phyloP scores from a whole-genome alignment of 2,113 vertebrate species.

The Platycercus adscitus region DNA sequence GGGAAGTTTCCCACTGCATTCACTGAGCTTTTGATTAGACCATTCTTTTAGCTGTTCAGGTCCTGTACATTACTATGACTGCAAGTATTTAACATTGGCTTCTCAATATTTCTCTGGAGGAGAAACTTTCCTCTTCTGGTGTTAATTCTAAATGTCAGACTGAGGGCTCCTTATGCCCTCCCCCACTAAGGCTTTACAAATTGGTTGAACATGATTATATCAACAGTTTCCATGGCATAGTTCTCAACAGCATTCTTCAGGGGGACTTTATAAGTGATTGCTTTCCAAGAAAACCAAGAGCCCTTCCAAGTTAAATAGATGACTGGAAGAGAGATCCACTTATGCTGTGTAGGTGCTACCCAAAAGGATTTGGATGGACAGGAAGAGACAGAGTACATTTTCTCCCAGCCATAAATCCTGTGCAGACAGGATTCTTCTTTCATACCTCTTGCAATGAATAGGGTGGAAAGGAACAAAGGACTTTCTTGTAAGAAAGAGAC shows the following conservation, averaged over 20 bases:
- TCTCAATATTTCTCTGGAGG: not conserved
- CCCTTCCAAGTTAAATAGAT: slow-evolving; percentile 31
- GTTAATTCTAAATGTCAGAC: not conserved
- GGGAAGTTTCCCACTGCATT: not conserved
- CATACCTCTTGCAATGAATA: not conserved
- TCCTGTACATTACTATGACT: not conserved
- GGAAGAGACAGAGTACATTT: not conserved
- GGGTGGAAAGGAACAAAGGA: not conserved
- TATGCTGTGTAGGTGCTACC: not conserved
- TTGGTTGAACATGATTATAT: not conserved
- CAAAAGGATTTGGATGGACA: not conserved
- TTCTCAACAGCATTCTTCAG: not conserved
- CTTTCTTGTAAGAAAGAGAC: not conserved
- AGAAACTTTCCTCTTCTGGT: not conserved
- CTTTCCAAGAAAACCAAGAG: slow-evolving; percentile 38
- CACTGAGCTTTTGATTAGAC: slow-evolving; percentile 26
- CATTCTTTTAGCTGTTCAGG: not conserved
- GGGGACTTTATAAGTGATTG: not conserved
- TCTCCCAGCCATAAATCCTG: not conserved
- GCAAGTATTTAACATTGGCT: not conserved
- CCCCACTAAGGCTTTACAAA: not conserved
- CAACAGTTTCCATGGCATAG: not conserved
- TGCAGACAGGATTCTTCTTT: not conserved
- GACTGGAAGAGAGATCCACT: not conserved
- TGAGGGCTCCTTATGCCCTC: not conserved